Evolutionary conservation across 2,888 invertebrate species (phyloP).

Genomic region (Yponomeuta sedellus): DNA sequence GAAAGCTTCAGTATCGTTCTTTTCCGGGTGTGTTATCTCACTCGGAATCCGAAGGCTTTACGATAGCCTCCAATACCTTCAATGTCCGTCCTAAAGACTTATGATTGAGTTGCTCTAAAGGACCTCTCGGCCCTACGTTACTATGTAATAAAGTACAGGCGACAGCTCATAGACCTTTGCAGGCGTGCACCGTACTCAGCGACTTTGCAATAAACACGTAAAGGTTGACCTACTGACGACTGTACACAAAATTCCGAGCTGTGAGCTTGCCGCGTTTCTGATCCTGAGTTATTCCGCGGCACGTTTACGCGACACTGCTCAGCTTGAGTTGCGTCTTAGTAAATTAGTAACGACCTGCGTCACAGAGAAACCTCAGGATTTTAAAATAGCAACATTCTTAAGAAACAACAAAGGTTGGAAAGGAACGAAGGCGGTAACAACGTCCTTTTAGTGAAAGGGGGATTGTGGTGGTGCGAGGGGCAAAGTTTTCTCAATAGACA

Average conservation of each 20-base stretch:
- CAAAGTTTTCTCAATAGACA: conserved; percentile 11
- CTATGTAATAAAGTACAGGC: not conserved
- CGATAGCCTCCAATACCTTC: not conserved
- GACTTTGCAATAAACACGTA: too few relatives aligned
- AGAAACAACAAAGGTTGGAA: not conserved
- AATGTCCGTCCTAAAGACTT: not conserved
- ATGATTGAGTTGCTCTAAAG: not conserved
- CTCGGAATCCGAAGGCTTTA: not conserved
- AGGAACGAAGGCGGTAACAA: not conserved
- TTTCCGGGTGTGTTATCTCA: not conserved
- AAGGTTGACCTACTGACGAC: too few relatives aligned
- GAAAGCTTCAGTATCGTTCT: not conserved
- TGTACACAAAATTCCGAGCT: conserved; percentile 54
- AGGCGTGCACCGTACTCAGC: too few relatives aligned
- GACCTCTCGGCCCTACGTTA: not conserved
- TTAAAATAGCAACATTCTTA: not conserved
- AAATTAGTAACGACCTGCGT: conserved; percentile 6
- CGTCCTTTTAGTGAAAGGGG: not conserved
- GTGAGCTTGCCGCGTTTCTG: conserved; percentile 48
- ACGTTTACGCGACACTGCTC: conserved; percentile 34
- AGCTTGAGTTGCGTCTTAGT: conserved; percentile 11
- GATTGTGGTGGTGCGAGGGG: not conserved
- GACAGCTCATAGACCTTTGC: too few relatives aligned
- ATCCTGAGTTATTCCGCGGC: conserved; percentile 58
- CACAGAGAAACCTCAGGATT: not conserved